Conservation (phyloP, 1,140 invertebrate genomes). For the Diorhabda carinulata region DNA sequence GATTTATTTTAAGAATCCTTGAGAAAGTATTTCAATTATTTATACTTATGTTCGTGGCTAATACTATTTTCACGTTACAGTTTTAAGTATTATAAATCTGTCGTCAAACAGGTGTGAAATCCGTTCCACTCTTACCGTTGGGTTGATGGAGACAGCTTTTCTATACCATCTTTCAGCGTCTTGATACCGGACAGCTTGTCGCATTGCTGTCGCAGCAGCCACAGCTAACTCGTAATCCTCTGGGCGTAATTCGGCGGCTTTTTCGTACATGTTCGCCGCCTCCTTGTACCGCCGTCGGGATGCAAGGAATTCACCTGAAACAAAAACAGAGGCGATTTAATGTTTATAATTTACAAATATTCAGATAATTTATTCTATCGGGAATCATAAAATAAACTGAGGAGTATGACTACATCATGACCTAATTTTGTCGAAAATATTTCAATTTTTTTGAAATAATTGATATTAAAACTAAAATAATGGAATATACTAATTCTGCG, state of each 20-base stretch:
- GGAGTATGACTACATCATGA: too few species aligned
- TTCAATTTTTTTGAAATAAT: too few species aligned
- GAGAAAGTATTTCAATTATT: too few species aligned
- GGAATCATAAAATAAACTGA: too few species aligned
- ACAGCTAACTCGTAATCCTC: conserved; percentile 79
- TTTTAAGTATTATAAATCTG: neutral
- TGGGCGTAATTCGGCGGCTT: conserved; percentile 70
- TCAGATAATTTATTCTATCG: neutral
- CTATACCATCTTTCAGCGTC: conserved; percentile 84
- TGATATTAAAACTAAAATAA: too few species aligned
- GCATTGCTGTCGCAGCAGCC: conserved; percentile 78
- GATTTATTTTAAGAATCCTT: too few species aligned
- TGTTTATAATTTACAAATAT: neutral
- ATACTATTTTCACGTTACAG: too few species aligned
- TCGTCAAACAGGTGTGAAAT: neutral
- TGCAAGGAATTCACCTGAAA: conserved; percentile 80
- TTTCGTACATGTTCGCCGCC: conserved; percentile 73
- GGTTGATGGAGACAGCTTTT: conserved; percentile 64
- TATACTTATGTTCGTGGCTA: too few species aligned
- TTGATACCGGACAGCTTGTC: conserved; percentile 69
- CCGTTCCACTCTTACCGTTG: conserved; percentile 56
- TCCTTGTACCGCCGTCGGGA: conserved; percentile 72
- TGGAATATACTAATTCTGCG: too few species aligned
- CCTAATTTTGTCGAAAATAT: too few species aligned
- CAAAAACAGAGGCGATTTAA: conserved; percentile 10